These are phyloP conservation scores for Sciurus vulgaris DNA, from an alignment of 2,797 vertebrate genomes.

Conservation along the genomic window DNA sequence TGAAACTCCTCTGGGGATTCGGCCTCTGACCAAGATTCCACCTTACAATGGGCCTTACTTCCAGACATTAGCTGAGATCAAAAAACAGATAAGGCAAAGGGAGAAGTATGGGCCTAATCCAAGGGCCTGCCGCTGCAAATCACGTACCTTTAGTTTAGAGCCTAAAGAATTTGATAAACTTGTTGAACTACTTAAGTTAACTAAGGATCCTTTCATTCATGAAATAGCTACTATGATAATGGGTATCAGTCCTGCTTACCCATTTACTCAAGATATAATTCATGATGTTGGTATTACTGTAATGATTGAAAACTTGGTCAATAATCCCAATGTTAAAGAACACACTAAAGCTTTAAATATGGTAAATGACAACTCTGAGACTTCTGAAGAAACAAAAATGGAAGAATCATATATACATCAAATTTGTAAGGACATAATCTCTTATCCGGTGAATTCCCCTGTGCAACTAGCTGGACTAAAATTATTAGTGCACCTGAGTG, in stretches of 20 bases:
- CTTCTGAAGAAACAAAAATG: conserved; percentile 57
- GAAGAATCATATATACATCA: conserved; percentile 83
- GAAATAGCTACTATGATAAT: conserved; percentile 81
- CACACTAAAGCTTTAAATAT: conserved; percentile 62
- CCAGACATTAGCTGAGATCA: conserved; percentile 75
- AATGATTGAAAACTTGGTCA: conserved; percentile 79
- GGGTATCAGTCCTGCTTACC: conserved; percentile 81
- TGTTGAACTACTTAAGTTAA: conserved; percentile 79
- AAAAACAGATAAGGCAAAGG: conserved; percentile 62
- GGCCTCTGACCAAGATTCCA: conserved; percentile 79
- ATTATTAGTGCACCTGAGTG: conserved; percentile 94
- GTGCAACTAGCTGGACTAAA: conserved; percentile 93
- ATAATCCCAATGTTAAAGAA: conserved; percentile 73
- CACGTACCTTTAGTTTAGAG: conserved; percentile 68
- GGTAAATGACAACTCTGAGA: conserved; percentile 36
- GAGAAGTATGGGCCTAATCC: conserved; percentile 79
- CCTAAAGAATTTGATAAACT: conserved; percentile 83
- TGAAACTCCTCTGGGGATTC: conserved; percentile 82
- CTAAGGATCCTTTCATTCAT: conserved; percentile 81
- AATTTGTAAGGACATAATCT: conserved; percentile 86
- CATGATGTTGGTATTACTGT: conserved; percentile 80
- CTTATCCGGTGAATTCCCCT: conserved; percentile 93
- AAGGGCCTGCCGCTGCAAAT: conserved; percentile 73
- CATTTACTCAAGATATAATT: conserved; percentile 82
- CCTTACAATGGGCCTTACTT: conserved; percentile 77